Conservation (phyloP, 1,140 invertebrate species). For the Chironomus tepperi region DNA sequence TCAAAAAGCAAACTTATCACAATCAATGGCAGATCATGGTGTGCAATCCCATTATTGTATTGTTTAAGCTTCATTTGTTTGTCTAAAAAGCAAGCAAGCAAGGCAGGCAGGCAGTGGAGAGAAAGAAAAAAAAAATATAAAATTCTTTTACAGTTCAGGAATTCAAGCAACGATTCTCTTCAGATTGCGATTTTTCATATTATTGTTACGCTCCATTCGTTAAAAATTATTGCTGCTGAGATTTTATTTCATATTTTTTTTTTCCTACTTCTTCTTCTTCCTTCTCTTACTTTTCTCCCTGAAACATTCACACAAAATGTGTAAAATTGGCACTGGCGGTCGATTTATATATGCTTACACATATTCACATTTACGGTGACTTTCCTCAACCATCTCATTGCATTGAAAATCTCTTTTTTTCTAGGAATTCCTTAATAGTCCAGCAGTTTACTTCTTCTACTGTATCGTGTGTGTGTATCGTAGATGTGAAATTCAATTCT, state of each 20-base stretch:
- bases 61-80: not conserved
- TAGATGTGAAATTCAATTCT: too few species aligned
- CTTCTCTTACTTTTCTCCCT: too few species aligned
- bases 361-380: not conserved
- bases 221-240: too few species aligned
- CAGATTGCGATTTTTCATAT: too few species aligned
- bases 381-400: not conserved
- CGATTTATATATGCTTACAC: not conserved
- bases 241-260: too few species aligned
- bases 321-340: not conserved
- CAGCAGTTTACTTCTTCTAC: not conserved
- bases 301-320: not conserved
- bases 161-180: too few species aligned
- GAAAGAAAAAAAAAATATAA: too few species aligned
- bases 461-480: not conserved
- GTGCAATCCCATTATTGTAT: not conserved
- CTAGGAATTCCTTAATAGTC: conserved; percentile 3
- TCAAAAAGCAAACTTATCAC: not conserved
- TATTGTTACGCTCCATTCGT: too few species aligned
- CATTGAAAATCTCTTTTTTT: not conserved
- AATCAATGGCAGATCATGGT: not conserved
- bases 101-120: not conserved
- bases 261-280: too few species aligned
- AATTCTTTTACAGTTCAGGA: too few species aligned
- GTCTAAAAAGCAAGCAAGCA: conserved; percentile 5